phyloP scores from a whole-genome alignment of 2,888 invertebrate genomes.

The Heliconius charithonia region DNA sequence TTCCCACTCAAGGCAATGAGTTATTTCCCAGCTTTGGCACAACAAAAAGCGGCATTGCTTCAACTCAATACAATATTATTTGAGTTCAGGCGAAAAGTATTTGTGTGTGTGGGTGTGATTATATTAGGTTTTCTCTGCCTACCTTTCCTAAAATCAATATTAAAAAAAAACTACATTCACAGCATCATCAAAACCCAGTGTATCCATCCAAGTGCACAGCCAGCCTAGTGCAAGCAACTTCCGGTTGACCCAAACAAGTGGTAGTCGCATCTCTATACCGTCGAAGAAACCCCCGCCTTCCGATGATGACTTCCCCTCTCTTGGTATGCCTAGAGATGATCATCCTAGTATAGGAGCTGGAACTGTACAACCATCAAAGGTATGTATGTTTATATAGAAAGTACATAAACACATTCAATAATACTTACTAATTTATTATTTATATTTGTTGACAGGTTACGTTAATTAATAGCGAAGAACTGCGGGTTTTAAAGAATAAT shows the following conservation, averaged over 20 bases:
- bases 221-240: constrained; percentile 79
- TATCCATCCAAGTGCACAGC: constrained; percentile 79
- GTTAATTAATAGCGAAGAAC: constrained; percentile 75
- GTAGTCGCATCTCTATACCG: constrained; percentile 65
- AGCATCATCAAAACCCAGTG: constrained; percentile 71
- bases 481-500: constrained; percentile 68
- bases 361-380: constrained; percentile 72
- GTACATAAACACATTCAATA: neutral
- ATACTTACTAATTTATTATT: neutral
- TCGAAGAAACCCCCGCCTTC: constrained; percentile 55
- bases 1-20: too few species aligned
- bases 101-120: too few species aligned
- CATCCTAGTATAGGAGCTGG: constrained; percentile 73
- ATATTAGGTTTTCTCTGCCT: neutral
- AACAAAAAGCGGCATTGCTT: too few species aligned
- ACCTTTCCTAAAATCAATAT: neutral
- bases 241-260: constrained; percentile 71
- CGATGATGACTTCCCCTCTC: constrained; percentile 62
- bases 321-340: constrained; percentile 66
- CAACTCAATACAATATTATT: too few species aligned
- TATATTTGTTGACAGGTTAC: constrained; percentile 60
- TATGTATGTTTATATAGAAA: constrained; percentile 46
- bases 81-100: neutral
- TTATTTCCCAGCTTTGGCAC: too few species aligned
- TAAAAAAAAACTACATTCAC: neutral